These are phyloP conservation scores for Hystrix cristata DNA, from an alignment of 2,113 vertebrate species.

Conservation along the genomic window DNA sequence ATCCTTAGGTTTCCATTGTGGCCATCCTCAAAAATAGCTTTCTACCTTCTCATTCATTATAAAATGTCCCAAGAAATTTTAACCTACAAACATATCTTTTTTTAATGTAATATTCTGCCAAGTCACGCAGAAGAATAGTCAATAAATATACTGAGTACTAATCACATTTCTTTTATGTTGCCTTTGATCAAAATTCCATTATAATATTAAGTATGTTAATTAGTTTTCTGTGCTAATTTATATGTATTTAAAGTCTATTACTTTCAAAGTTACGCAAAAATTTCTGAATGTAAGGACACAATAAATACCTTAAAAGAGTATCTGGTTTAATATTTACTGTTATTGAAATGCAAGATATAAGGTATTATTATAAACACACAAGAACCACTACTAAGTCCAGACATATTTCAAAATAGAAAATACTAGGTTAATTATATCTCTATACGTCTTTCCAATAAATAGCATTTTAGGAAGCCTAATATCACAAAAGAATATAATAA, in stretches of 20 bases:
- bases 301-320: background rate
- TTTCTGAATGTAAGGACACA: background rate
- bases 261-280: background rate
- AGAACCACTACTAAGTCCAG: background rate
- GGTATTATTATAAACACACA: background rate
- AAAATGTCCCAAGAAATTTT: background rate
- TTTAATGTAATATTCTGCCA: background rate
- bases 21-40: background rate
- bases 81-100: background rate
- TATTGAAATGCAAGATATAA: background rate
- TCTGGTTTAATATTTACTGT: background rate
- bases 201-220: background rate
- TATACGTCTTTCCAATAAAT: background rate
- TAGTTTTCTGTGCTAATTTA: background rate
- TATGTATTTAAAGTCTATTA: background rate
- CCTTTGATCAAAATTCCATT: background rate
- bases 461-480: background rate
- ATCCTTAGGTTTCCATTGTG: background rate
- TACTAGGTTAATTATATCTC: background rate
- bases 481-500: background rate
- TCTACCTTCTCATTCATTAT: background rate
- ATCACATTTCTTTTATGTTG: background rate
- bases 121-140: background rate
- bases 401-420: background rate
- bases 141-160: background rate